Evolutionary conservation across 2,888 invertebrate genomes (phyloP).

Genomic region (Sminthurides aquaticus): DNA sequence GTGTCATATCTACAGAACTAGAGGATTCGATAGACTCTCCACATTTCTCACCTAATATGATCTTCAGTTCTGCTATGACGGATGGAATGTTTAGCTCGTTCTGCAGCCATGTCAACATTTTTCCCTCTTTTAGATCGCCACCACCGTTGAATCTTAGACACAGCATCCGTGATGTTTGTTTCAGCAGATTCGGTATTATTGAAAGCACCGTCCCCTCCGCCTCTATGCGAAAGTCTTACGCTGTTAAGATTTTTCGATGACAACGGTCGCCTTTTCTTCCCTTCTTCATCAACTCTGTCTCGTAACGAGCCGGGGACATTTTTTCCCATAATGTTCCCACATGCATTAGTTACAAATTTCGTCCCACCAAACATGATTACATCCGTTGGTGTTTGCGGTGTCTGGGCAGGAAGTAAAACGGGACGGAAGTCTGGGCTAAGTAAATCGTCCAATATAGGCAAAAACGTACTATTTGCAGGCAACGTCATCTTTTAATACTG

Average conservation of each 20-base stretch:
- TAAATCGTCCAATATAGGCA: slow-evolving; percentile 40
- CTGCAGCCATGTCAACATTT: slow-evolving; percentile 26
- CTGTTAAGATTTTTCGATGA: neutral
- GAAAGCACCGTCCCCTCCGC: neutral
- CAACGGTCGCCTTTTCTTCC: neutral
- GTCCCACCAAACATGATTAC: slow-evolving; percentile 14
- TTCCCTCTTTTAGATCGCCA: slow-evolving; percentile 32
- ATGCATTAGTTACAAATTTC: slow-evolving; percentile 21
- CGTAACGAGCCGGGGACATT: neutral
- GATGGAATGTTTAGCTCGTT: slow-evolving; percentile 36
- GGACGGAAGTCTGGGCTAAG: slow-evolving; percentile 41
- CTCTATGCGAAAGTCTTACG: neutral
- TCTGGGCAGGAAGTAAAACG: slow-evolving; percentile 35
- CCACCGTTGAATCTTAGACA: slow-evolving; percentile 39
- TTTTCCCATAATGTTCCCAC: slow-evolving; percentile 15
- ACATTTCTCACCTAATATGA: slow-evolving; percentile 32
- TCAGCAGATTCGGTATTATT: neutral
- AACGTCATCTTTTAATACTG: slow-evolving; percentile 25
- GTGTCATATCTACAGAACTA: no score
- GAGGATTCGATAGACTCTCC: neutral
- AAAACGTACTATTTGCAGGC: slow-evolving; percentile 38
- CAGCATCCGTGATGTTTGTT: slow-evolving; percentile 22
- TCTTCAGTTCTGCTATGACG: slow-evolving; percentile 39
- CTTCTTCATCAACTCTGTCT: neutral
- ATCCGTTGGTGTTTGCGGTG: slow-evolving; percentile 35